These are phyloP conservation scores for Boleophthalmus pectinirostris DNA, from an alignment of 2,113 vertebrate species.

Conservation along the genomic window DNA sequence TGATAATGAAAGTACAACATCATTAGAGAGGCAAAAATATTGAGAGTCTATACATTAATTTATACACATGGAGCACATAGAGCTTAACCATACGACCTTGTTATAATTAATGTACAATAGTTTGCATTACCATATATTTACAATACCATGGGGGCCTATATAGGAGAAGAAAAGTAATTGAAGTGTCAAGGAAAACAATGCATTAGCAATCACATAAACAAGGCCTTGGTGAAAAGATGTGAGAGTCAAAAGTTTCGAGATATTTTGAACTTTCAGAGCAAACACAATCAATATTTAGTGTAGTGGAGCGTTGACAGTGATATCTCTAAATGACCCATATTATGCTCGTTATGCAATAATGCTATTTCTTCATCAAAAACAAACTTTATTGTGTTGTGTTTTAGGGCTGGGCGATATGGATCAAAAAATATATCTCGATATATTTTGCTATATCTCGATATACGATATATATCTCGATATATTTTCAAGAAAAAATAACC, in stretches of 20 bases:
- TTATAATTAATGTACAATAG: not conserved
- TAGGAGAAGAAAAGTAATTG: not conserved
- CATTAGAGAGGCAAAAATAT: not conserved
- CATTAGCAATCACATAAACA: not conserved
- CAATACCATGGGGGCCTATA: not conserved
- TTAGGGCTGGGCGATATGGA: too few relatives aligned
- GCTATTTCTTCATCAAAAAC: too few relatives aligned
- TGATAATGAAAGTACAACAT: constrained; percentile 4
- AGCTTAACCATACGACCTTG: not conserved
- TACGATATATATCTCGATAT: too few relatives aligned
- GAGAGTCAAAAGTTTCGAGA: not conserved
- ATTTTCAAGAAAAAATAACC: too few relatives aligned
- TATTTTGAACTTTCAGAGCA: too few relatives aligned
- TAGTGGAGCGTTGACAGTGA: too few relatives aligned
- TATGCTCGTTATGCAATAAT: too few relatives aligned
- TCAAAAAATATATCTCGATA: too few relatives aligned
- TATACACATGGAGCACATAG: not conserved
- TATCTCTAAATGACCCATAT: too few relatives aligned
- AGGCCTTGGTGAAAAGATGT: not conserved
- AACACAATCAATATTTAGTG: too few relatives aligned
- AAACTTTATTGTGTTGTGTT: too few relatives aligned
- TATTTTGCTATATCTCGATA: too few relatives aligned
- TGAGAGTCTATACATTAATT: not conserved
- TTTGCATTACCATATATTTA: not conserved
- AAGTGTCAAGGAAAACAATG: not conserved